Evolutionary conservation across 2,797 vertebrate genomes (phyloP).

Genomic region (Huso huso): DNA sequence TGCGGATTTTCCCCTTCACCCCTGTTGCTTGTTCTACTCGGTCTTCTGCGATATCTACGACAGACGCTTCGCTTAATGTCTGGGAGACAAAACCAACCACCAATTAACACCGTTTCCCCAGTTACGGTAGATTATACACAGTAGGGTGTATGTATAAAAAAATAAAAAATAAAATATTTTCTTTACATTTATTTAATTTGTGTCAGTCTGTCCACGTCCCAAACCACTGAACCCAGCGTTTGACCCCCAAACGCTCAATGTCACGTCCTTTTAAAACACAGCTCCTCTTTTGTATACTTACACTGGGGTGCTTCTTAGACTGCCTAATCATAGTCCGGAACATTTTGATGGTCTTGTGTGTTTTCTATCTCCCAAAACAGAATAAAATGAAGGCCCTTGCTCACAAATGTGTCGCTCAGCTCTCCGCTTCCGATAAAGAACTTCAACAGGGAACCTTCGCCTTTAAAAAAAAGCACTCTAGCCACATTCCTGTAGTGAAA

Average conservation of each 20-base stretch:
- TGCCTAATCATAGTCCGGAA: background rate
- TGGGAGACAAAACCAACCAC: too few species aligned
- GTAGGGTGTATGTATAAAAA: too few species aligned
- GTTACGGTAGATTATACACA: too few species aligned
- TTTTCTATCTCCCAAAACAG: background rate
- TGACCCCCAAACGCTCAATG: slow-evolving; percentile 4
- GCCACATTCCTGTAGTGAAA: too few species aligned
- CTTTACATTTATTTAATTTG: too few species aligned
- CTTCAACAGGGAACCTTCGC: background rate
- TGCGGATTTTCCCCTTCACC: too few species aligned
- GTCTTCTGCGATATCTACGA: too few species aligned
- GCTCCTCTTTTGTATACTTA: background rate
- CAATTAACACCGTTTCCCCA: too few species aligned
- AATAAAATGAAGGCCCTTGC: background rate
- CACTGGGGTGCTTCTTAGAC: slow-evolving; percentile 8
- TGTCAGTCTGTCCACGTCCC: background rate
- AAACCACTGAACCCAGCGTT: slow-evolving; percentile 3
- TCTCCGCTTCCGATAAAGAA: background rate
- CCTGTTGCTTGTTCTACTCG: too few species aligned
- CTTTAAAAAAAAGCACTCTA: too few species aligned
- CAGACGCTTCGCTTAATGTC: too few species aligned
- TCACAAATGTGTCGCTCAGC: background rate
- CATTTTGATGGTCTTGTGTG: background rate
- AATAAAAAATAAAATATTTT: too few species aligned
- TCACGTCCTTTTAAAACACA: background rate